These are phyloP conservation scores for Drosophila neocordata DNA, from an alignment of 1,140 invertebrate genomes.

Conservation along the genomic window DNA sequence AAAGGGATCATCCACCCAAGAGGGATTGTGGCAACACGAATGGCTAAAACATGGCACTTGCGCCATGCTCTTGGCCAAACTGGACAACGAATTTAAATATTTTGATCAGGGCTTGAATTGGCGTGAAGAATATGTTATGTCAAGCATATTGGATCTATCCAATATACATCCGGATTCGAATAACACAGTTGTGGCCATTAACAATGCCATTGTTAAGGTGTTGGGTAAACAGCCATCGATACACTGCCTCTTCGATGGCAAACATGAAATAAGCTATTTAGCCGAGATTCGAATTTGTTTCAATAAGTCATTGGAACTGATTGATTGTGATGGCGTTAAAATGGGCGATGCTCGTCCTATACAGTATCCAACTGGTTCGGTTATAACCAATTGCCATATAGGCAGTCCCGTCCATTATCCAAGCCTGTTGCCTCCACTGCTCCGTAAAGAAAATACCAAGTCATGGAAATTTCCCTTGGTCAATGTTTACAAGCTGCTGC, in stretches of 20 bases:
- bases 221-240: conserved; percentile 86
- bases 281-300: conserved; percentile 88
- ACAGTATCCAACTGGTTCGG: conserved; percentile 72
- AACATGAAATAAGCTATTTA: conserved; percentile 85
- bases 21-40: conserved; percentile 91
- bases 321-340: conserved; percentile 85
- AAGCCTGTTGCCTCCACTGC: conserved; percentile 74
- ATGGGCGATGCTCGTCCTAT: conserved; percentile 58
- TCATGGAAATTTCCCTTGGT: conserved; percentile 81
- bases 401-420: conserved; percentile 85
- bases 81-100: conserved; percentile 89
- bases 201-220: conserved; percentile 84
- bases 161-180: conserved; percentile 86
- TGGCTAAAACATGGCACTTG: conserved; percentile 94
- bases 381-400: conserved; percentile 85
- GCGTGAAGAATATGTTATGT: conserved; percentile 86
- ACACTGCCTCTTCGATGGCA: conserved; percentile 85
- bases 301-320: conserved; percentile 85
- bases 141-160: conserved; percentile 84
- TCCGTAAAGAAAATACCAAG: conserved; percentile 29
- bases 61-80: conserved; percentile 85
- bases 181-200: conserved; percentile 85
- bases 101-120: conserved; percentile 88
- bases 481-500: conserved; percentile 84
- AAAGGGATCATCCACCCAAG: conserved; percentile 84